phyloP scores from a whole-genome alignment of 2,888 invertebrate genomes.

The Mayetiola destructor region DNA sequence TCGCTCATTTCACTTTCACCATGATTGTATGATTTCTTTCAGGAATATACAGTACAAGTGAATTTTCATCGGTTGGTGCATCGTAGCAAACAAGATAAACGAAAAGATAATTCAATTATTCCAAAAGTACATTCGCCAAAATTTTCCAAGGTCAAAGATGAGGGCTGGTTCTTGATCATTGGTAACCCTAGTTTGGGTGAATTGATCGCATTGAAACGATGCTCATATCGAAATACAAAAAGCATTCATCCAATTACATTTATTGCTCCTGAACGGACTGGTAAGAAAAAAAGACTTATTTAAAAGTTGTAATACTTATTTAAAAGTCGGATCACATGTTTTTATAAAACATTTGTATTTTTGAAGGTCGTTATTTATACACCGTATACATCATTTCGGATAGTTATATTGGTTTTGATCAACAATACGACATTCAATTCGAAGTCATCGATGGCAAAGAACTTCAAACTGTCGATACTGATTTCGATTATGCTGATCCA shows the following conservation, averaged over 20 bases:
- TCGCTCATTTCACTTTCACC: too few relatives aligned
- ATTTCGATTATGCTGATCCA: too few relatives aligned
- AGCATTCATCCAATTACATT: slow-evolving; percentile 44
- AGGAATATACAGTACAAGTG: slow-evolving; percentile 55
- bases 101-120: slow-evolving; percentile 46
- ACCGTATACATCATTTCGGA: slow-evolving; percentile 81
- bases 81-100: slow-evolving; percentile 27
- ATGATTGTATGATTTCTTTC: slow-evolving; percentile 16
- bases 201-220: slow-evolving; percentile 67
- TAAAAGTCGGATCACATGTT: slow-evolving; percentile 15
- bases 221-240: slow-evolving; percentile 40
- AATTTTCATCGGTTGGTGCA: slow-evolving; percentile 37
- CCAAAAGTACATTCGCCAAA: slow-evolving; percentile 47
- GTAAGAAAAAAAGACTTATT: slow-evolving; percentile 30
- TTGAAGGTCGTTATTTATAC: slow-evolving; percentile 57
- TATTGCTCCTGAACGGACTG: slow-evolving; percentile 40
- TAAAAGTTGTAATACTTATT: background rate
- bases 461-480: background rate
- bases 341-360: background rate
- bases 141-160: slow-evolving; percentile 87
- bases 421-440: slow-evolving; percentile 55
- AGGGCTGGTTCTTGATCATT: slow-evolving; percentile 86
- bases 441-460: slow-evolving; percentile 35
- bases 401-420: slow-evolving; percentile 84
- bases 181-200: slow-evolving; percentile 58